Percentiles rank a stretch among this genome's conserved stretches.
These are phyloP conservation scores for Pogonocichla stellata DNA, from an alignment of 2,113 vertebrate species.

Conservation along the genomic window DNA sequence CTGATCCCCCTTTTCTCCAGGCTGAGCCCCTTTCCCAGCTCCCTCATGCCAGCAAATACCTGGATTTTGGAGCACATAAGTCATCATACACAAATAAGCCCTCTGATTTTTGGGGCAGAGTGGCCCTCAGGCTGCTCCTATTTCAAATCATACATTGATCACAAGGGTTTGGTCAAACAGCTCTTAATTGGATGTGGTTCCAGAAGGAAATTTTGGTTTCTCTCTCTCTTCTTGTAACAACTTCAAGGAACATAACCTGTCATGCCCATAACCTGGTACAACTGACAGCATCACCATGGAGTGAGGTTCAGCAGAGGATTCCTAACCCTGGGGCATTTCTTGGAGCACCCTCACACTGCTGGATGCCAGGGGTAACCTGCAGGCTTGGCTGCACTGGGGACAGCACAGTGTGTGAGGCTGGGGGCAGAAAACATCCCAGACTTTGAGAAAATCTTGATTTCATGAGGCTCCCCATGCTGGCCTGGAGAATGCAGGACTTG, in stretches of 20 bases:
- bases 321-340: neutral
- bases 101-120: neutral
- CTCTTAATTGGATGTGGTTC: neutral
- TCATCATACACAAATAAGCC: neutral
- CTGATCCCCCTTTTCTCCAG: neutral
- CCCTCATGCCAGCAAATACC: neutral
- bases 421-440: neutral
- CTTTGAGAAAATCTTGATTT: neutral
- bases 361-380: neutral
- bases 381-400: neutral
- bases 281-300: neutral
- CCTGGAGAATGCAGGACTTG: neutral
- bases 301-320: fast-evolving
- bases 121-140: neutral
- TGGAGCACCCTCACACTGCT: neutral
- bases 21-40: neutral
- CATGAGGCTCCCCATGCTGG: fast-evolving
- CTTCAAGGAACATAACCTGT: neutral
- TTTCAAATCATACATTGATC: neutral
- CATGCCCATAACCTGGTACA: neutral
- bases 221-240: neutral
- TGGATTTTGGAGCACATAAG: neutral
- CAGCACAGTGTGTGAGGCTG: neutral
- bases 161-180: neutral
- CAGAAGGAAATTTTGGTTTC: neutral